Evolutionary conservation across 2,113 vertebrate genomes (phyloP).

Genomic region (Merops nubicus): DNA sequence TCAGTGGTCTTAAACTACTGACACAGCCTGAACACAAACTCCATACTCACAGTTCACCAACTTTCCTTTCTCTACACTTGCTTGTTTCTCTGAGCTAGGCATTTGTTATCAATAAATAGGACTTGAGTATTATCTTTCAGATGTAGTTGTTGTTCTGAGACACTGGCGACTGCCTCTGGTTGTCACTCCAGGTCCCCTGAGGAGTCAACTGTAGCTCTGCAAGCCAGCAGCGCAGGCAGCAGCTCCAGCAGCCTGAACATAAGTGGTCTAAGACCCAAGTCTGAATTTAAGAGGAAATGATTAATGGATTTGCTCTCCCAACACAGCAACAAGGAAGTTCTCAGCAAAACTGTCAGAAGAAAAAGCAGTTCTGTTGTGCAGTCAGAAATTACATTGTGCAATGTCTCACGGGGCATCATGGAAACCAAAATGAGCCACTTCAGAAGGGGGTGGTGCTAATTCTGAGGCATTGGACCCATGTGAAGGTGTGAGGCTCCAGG

Average conservation of each 20-base stretch:
- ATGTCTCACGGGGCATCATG: background rate
- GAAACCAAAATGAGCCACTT: background rate
- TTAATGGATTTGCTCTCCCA: background rate
- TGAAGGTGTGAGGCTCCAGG: background rate
- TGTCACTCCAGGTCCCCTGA: background rate
- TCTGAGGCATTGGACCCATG: background rate
- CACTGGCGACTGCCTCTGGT: background rate
- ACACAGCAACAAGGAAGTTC: conserved; percentile 20
- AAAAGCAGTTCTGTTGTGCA: background rate
- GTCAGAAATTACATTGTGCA: background rate
- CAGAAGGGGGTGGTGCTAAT: background rate
- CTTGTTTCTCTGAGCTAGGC: background rate
- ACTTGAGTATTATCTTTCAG: background rate
- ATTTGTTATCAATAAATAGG: background rate
- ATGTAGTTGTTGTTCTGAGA: background rate
- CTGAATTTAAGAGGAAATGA: background rate
- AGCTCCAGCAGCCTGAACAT: background rate
- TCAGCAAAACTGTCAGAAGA: background rate
- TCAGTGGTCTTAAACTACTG: background rate
- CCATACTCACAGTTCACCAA: background rate
- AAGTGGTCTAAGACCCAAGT: background rate
- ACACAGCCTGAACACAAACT: background rate
- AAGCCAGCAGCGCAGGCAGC: background rate
- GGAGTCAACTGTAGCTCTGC: background rate
- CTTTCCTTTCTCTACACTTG: background rate